phyloP scores from a whole-genome alignment of 2,113 vertebrate genomes.

The Spea bombifrons region DNA sequence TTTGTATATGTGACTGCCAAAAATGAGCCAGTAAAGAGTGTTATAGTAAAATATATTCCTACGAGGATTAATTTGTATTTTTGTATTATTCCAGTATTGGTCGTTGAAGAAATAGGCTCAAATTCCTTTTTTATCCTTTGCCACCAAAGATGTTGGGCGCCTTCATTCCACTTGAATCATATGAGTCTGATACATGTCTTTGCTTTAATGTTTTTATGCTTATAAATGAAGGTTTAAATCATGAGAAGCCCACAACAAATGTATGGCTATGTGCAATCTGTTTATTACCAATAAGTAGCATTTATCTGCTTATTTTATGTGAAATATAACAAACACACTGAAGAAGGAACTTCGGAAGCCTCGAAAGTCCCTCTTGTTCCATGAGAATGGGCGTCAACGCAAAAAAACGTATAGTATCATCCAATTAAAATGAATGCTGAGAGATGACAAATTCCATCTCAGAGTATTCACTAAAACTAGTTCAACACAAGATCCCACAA shows the following conservation, averaged over 20 bases:
- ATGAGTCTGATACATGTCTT: conserved; percentile 16
- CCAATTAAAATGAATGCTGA: too few relatives aligned
- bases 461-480: too few relatives aligned
- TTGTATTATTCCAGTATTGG: conserved; percentile 21
- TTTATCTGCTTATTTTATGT: too few relatives aligned
- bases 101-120: conserved; percentile 22
- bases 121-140: conserved; percentile 14
- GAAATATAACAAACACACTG: too few relatives aligned
- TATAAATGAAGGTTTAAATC: background rate
- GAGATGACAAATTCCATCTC: too few relatives aligned
- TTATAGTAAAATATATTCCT: conserved; percentile 26
- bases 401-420: too few relatives aligned
- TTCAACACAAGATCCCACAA: too few relatives aligned
- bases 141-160: conserved; percentile 33
- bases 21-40: conserved; percentile 24
- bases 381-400: too few relatives aligned
- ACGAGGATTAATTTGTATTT: conserved; percentile 27
- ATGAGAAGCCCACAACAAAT: background rate
- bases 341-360: too few relatives aligned
- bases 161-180: conserved; percentile 15
- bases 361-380: too few relatives aligned
- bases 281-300: too few relatives aligned
- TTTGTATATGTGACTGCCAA: conserved; percentile 29
- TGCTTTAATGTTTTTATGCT: background rate
- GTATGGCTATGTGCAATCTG: background rate